A percentile compares a stretch with the other conserved stretches of the same genome.
Conservation (phyloP, 2,113 vertebrate species). For the Pangasianodon gigas region DNA sequence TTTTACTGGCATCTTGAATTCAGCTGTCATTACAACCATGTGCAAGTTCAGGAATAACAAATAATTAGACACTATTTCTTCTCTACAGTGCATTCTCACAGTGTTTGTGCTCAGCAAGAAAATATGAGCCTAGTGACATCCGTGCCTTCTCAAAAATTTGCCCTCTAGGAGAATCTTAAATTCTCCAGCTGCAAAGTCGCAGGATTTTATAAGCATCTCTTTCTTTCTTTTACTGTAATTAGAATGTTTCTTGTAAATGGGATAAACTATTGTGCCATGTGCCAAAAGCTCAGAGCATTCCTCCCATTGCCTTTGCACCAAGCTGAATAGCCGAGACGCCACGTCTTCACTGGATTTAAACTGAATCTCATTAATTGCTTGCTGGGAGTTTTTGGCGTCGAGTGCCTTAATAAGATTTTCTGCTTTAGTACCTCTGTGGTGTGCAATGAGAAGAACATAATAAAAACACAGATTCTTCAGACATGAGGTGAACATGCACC, state of each 20-base stretch:
- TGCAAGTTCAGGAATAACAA: slow-evolving; percentile 44
- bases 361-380: slow-evolving; percentile 62
- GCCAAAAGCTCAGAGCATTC: slow-evolving; percentile 34
- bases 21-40: slow-evolving; percentile 47
- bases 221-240: slow-evolving; percentile 36
- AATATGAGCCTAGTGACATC: slow-evolving; percentile 40
- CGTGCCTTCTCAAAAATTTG: slow-evolving; percentile 46
- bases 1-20: slow-evolving; percentile 24
- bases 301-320: slow-evolving; percentile 27
- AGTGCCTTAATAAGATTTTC: slow-evolving; percentile 59
- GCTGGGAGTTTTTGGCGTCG: slow-evolving; percentile 45
- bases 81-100: slow-evolving; percentile 44
- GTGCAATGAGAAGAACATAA: slow-evolving; percentile 25
- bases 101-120: slow-evolving; percentile 51
- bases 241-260: slow-evolving; percentile 48
- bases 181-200: slow-evolving; percentile 41
- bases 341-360: slow-evolving; percentile 57
- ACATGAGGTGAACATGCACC: neutral
- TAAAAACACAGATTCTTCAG: slow-evolving; percentile 24
- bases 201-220: slow-evolving; percentile 18
- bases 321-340: slow-evolving; percentile 47
- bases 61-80: slow-evolving; percentile 55
- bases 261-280: slow-evolving; percentile 49
- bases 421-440: slow-evolving; percentile 51
- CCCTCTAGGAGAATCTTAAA: slow-evolving; percentile 30